Evolutionary conservation across 2,113 vertebrate species (phyloP).

Genomic region (Marmota flaviventris): DNA sequence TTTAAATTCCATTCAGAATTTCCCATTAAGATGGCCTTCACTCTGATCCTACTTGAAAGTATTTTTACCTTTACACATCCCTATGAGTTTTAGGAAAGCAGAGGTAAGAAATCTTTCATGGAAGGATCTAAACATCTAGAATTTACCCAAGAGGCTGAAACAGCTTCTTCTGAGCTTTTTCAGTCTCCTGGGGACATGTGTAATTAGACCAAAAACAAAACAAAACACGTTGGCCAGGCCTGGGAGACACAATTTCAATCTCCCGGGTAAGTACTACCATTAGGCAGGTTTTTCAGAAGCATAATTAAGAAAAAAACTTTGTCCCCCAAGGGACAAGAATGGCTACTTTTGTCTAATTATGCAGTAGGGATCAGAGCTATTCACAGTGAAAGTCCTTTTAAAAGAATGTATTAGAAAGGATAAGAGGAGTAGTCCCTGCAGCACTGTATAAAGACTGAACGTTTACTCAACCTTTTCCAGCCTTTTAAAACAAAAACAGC

Average conservation of each 20-base stretch:
- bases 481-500: constrained; percentile 55
- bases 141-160: constrained; percentile 84
- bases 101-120: constrained; percentile 81
- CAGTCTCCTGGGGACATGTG: constrained; percentile 79
- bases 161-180: constrained; percentile 85
- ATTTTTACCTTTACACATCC: constrained; percentile 77
- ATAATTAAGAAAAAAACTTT: constrained; percentile 83
- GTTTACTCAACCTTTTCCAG: constrained; percentile 29
- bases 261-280: constrained; percentile 81
- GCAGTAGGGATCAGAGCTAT: constrained; percentile 82
- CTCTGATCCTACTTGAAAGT: constrained; percentile 40
- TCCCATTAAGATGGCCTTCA: constrained; percentile 63
- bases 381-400: constrained; percentile 75
- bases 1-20: constrained; percentile 71
- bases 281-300: constrained; percentile 84
- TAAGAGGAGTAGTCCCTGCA: constrained; percentile 7
- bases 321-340: constrained; percentile 76
- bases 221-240: constrained; percentile 80
- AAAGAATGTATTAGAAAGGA: constrained; percentile 36
- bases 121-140: constrained; percentile 82
- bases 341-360: constrained; percentile 79
- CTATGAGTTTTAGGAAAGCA: constrained; percentile 81
- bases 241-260: constrained; percentile 84
- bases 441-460: neutral
- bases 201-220: constrained; percentile 88